Evolutionary conservation across 2,888 invertebrate genomes (phyloP).

Genomic region (Autographa gamma): DNA sequence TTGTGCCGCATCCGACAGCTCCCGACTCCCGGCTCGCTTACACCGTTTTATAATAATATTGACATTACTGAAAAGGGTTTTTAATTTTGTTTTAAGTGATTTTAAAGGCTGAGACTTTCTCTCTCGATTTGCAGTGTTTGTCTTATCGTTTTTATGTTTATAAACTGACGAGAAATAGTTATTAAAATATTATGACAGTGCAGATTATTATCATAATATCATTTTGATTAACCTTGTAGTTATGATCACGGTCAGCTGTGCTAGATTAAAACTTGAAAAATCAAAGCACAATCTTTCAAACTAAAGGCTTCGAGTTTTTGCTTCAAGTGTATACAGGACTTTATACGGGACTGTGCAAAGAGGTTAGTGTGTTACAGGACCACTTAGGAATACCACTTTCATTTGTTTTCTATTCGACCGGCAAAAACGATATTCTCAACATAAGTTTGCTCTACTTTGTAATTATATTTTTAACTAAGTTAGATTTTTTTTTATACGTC

Average conservation of each 20-base stretch:
- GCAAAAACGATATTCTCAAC: too few species aligned
- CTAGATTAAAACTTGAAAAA: too few species aligned
- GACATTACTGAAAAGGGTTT: slow-evolving; percentile 32
- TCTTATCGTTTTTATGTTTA: not conserved
- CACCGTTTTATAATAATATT: slow-evolving; percentile 41
- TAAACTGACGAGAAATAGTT: not conserved
- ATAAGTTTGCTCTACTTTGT: too few species aligned
- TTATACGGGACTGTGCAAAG: not conserved
- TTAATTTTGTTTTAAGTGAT: slow-evolving; percentile 29
- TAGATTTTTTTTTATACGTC: too few species aligned
- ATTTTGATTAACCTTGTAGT: not conserved
- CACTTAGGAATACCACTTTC: not conserved
- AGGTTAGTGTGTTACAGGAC: not conserved
- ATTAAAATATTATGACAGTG: not conserved
- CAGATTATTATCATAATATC: slow-evolving; percentile 11
- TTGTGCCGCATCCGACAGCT: slow-evolving; percentile 67
- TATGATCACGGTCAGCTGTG: not conserved
- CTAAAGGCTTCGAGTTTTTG: not conserved
- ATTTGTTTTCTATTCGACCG: not conserved
- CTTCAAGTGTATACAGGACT: not conserved
- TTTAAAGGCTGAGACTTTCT: slow-evolving; percentile 1
- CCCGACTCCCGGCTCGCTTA: slow-evolving; percentile 12
- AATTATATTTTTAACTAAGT: too few species aligned
- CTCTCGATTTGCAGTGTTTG: not conserved
- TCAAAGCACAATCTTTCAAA: not conserved